Base-by-base conservation (phyloP, 2,888 invertebrate species). In the Pyrrhosoma nymphula region DNA sequence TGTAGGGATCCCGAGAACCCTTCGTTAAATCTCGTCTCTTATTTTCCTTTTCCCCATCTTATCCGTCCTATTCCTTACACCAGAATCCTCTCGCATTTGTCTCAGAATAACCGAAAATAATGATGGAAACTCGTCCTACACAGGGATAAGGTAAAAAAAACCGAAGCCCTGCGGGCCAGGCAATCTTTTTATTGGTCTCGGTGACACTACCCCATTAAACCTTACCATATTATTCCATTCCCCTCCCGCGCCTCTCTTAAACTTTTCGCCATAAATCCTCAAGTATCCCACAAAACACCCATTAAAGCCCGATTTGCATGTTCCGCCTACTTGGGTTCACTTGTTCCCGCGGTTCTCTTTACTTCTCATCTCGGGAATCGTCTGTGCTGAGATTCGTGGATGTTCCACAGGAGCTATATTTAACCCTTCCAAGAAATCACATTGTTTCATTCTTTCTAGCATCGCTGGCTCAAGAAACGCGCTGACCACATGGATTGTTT, bases 11-110 rank as follows among this genome's bases (percentile, higher is more conserved):
- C 26, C 69, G 30, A 0, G 23, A 35, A 35, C 35, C 2, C 82
- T 82, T 82, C 82, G 82, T 82, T 82, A 82, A 82, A 82, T 35
- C 82, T 82, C 82, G 35, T 82, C 35, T 35, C 82, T 82, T 82
- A 47, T 47, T 4, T 69, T 82, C 82, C 82, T 16, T 82, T 35
- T 35, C 35, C 16, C 35, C 82, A 35, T 35, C 82, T 82, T 26
- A 20, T 26, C 26, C 10, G 23, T n/a, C 35, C 16, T 35, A 35
- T 35, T 82, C 14, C 82, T 82, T 35, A 35, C 82, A 82, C 30
- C 30, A 82, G 60, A 60, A 10, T 35, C 82, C 18, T 14, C 82
- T 35, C 35, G 35, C 35, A 82, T 82, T 82, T 82, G 82, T 82
- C 82, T 82, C n/a, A 1, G 82, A 35, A 82, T 14, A 35, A 82